Base-by-base conservation (phyloP, 2,888 invertebrate genomes). In the Serrognathus titanus region DNA sequence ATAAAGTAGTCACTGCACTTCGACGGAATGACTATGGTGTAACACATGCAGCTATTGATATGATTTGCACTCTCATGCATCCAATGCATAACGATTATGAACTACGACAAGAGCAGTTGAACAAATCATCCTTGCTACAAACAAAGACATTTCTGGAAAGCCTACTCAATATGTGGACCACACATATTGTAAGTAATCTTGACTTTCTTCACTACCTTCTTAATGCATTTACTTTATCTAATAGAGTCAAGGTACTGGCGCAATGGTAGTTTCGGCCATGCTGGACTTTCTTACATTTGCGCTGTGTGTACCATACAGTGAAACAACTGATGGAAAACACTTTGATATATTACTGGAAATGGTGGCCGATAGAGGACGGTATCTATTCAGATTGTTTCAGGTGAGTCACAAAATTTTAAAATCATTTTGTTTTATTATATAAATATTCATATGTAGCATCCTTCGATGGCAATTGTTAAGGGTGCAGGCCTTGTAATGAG, bases 21-120 rank as follows among this genome's bases (percentile, higher is more conserved):
- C 89, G 94, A 53, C 83, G 90, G 65, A 92, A 94, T 64, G 89
- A 94, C 69, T 85, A 90, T 63, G 95, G 94, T 7, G 90, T 97
- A 31, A 92, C 96, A 10, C 95, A 98, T 80, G 94, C 98, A 3
- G 97, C 97, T 3, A 85, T 99, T 53, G 98, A 99, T 80, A 96
- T 97, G 80, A 87, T 98, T 59, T 97, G 96, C 77, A 95, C 98
- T 11, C 83, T 99, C 24, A 94, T 99, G 94, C 97, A 97, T 81
- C 99, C 99, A 1, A 98, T 99, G 92, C 90, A 92, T 72, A 90
- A 93, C 63, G 94, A 97, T 75, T 97, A 95, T 67, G 98, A 99
- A 79, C 81, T 99, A 48, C 83, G 96, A 60, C 97, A 97, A 78
- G 99, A 99, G 74, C 99, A 99, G 77, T 81, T 97, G 60, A 99